phyloP scores from a whole-genome alignment of 2,797 vertebrate genomes.

The Xenops minutus region DNA sequence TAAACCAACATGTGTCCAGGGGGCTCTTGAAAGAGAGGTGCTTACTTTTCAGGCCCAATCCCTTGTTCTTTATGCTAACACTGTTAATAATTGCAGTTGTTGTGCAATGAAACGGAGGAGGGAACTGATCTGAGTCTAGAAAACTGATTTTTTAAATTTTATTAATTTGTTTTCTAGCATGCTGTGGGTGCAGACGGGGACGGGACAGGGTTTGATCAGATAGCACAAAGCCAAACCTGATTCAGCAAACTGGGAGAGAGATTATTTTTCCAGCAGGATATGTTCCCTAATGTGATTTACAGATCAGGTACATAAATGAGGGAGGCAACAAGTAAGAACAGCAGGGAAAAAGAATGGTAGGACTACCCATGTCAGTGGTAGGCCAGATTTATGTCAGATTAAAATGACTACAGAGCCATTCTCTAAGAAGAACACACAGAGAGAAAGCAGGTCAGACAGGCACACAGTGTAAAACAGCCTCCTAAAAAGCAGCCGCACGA shows the following conservation, averaged over 20 bases:
- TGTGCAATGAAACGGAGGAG: not conserved
- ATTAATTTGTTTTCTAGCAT: not conserved
- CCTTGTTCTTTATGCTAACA: fast-evolving
- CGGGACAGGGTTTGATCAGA: not conserved
- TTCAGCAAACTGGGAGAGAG: not conserved
- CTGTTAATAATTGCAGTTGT: not conserved
- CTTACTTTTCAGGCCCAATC: not conserved
- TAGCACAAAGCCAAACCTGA: not conserved
- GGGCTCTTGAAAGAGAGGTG: not conserved
- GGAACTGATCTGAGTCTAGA: not conserved
- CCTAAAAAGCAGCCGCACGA: not conserved
- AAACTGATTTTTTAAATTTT: fast-evolving
- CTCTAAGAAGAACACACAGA: not conserved
- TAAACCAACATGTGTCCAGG: not conserved
- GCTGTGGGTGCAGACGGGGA: not conserved
- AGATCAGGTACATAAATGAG: not conserved
- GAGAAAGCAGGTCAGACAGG: not conserved
- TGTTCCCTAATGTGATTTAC: not conserved
- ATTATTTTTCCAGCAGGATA: not conserved
- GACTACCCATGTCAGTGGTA: not conserved
- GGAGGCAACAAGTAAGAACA: not conserved
- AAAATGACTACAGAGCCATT: not conserved
- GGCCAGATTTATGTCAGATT: not conserved
- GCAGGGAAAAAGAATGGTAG: not conserved
- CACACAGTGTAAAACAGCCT: not conserved